A percentile compares a stretch with the other conserved stretches of the same genome.
These are phyloP conservation scores for Caenorhabditis uteleia DNA, from an alignment of 2,888 invertebrate species.

Conservation along the genomic window DNA sequence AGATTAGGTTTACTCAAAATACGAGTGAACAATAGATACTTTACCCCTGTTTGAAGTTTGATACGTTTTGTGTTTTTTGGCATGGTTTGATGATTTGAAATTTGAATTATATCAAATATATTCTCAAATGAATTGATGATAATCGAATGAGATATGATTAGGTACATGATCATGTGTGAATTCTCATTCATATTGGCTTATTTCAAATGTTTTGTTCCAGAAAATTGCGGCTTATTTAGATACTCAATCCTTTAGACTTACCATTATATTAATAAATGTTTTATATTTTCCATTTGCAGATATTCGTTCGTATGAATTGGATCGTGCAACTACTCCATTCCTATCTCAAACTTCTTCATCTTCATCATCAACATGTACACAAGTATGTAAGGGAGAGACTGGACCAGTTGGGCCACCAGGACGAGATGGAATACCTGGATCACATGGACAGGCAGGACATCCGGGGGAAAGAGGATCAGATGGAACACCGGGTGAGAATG, in stretches of 20 bases:
- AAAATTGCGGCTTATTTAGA: no score
- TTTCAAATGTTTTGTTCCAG: no score
- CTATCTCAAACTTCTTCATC: no score
- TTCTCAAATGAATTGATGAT: no score
- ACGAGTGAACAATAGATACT: neutral
- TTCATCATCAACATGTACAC: slow-evolving; percentile 36
- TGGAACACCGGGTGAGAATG: slow-evolving; percentile 45
- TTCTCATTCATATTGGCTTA: no score
- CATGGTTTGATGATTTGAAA: no score
- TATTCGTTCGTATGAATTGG: slow-evolving; percentile 12
- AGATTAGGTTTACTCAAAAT: slow-evolving; percentile 8
- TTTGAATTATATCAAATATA: no score
- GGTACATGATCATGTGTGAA: no score
- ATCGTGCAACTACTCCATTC: slow-evolving; percentile 14
- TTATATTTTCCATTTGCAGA: no score
- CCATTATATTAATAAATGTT: no score
- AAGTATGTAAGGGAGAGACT: slow-evolving; percentile 44
- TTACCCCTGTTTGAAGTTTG: neutral
- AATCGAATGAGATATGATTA: no score
- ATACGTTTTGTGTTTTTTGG: neutral
- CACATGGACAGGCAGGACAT: slow-evolving; percentile 50
- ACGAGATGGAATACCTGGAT: slow-evolving; percentile 50
- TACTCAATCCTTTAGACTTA: no score
- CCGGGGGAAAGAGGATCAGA: slow-evolving; percentile 43
- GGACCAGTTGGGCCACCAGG: slow-evolving; percentile 54